Base-by-base conservation (phyloP, 2,797 vertebrate species). In the Clamator glandarius region DNA sequence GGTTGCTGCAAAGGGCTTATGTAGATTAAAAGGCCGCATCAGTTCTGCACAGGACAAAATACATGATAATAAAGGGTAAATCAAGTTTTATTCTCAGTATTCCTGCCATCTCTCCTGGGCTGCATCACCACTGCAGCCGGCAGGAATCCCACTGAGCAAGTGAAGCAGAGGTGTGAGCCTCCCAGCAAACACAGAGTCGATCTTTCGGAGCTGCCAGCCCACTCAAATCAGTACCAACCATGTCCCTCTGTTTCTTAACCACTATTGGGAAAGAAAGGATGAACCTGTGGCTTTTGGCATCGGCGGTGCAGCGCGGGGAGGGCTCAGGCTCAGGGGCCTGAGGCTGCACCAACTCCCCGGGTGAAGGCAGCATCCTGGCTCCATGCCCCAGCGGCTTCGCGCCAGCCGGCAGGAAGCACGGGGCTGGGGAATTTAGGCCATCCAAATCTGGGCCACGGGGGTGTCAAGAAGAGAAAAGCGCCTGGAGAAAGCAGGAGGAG, bases 351-450 rank as follows among this genome's bases (percentile, higher is more conserved):
- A 17, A 52, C 20, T 66, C 55, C 48, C 25, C 2, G 2, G 84
- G 57, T 5, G 0, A 74, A 29, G 44, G 50, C 33, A 0, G 33
- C 76, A 70, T 59, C 41, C 78, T 80, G 94, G 94, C 94, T 25
- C 51, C 0, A 1, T 0, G 77, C 69, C 41, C 73, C 0, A 2
- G 13, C 5, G 2, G 77, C 87, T 15, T 24, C 5, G 0, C 1
- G 57, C 50, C 83, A 67, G 88, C 29, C 9, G 0, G 58, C 64
- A 57, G 76, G 44, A 54, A 85, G 44, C 33, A 8, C 51, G 1
- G 5, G 41, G 61, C 74, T 4, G 18, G 90, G 39, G 31, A 92
- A 88, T 92, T 55, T 46, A 84, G 94, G 91, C 67, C 77, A 23
- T 9, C 29, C 18, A 4, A 58, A 88, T 74, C 83, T 55, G 92